These are phyloP conservation scores for Apamea sordens DNA, from an alignment of 2,888 invertebrate species.

Conservation along the genomic window DNA sequence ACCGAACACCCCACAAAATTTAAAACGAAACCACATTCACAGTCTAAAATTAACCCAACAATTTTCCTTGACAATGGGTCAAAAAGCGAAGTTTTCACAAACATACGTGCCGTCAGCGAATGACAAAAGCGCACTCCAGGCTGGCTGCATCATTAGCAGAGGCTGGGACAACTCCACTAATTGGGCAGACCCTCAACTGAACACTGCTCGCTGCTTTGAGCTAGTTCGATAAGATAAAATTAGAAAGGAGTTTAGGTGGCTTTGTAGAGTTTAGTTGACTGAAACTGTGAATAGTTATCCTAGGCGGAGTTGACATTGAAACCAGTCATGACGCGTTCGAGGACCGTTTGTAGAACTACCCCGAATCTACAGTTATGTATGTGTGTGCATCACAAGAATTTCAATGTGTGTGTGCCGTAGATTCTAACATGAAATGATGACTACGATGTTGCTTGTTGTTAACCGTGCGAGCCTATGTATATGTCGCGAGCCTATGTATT, in stretches of 20 bases:
- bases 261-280: slow-evolving; percentile 15
- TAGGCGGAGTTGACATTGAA: neutral
- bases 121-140: slow-evolving; percentile 71
- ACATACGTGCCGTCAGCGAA: slow-evolving; percentile 62
- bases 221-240: slow-evolving; percentile 57
- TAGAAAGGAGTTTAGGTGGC: slow-evolving; percentile 35
- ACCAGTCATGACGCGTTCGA: neutral
- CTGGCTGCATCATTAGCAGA: slow-evolving; percentile 73
- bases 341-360: neutral
- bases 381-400: neutral
- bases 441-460: no score
- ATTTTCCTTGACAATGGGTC: slow-evolving; percentile 55
- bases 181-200: slow-evolving; percentile 69
- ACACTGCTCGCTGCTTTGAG: slow-evolving; percentile 51
- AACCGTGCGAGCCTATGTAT: no score
- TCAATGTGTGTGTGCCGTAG: neutral
- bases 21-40: slow-evolving; percentile 7
- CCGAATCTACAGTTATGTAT: neutral
- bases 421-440: no score
- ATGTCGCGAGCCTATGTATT: no score
- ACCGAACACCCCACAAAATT: neutral
- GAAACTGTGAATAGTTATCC: neutral
- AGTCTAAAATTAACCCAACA: slow-evolving; percentile 49
- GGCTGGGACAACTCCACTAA: slow-evolving; percentile 69
- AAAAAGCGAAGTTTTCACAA: slow-evolving; percentile 51